phyloP scores from a whole-genome alignment of 2,888 invertebrate genomes.

The Artemia sinica region DNA sequence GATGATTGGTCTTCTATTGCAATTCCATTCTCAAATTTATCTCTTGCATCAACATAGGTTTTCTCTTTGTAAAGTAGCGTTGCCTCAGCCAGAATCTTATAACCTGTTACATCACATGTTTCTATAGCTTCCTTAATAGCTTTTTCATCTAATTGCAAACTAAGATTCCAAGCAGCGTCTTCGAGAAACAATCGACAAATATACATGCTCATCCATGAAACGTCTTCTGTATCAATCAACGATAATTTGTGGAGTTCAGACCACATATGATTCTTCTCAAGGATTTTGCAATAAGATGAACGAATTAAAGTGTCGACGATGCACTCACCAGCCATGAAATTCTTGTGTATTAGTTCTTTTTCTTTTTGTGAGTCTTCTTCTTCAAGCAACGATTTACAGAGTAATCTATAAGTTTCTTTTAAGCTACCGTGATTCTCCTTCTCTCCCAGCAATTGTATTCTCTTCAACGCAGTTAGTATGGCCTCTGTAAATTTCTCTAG shows the following conservation, averaged over 20 bases:
- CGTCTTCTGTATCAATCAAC: not conserved
- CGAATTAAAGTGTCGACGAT: not conserved
- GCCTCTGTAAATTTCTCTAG: not conserved
- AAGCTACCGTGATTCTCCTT: not conserved
- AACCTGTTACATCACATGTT: not conserved
- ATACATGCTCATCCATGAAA: not conserved
- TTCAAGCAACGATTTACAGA: not conserved
- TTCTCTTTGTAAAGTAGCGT: no score
- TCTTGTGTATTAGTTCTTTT: not conserved
- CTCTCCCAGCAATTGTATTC: not conserved
- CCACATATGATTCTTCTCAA: not conserved
- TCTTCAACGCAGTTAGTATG: not conserved
- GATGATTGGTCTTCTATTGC: not conserved
- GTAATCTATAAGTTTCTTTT: not conserved
- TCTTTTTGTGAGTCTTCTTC: not conserved
- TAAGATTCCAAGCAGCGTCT: slow-evolving; percentile 7
- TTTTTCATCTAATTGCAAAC: not conserved
- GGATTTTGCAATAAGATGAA: not conserved
- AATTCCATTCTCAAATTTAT: not conserved
- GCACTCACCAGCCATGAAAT: not conserved
- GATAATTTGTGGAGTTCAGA: not conserved
- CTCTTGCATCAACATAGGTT: not conserved
- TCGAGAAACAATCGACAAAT: not conserved
- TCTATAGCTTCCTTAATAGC: not conserved
- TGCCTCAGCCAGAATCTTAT: no score